A percentile compares a stretch with the other conserved stretches of the same genome.
Evolutionary conservation across 2,888 invertebrate species (phyloP).

Genomic region (Phyllotreta cruciferae): DNA sequence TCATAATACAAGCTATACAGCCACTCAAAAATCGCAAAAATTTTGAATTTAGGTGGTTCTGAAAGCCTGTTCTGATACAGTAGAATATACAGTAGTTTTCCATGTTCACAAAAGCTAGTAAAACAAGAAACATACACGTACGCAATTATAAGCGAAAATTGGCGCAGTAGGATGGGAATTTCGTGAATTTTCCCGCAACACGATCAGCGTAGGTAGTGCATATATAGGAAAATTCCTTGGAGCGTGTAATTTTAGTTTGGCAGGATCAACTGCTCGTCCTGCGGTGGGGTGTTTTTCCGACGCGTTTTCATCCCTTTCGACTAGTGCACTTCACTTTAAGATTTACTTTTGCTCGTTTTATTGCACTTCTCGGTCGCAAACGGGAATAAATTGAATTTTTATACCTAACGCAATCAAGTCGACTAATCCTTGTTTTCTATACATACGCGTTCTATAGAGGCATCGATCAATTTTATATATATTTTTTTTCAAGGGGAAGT

Average conservation of each 20-base stretch:
- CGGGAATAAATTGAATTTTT: neutral
- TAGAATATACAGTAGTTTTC: too few species aligned
- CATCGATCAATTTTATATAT: slow-evolving; percentile 28
- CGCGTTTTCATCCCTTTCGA: slow-evolving; percentile 15
- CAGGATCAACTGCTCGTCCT: slow-evolving; percentile 17
- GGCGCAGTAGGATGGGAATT: neutral
- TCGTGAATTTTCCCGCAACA: neutral
- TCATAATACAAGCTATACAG: too few species aligned
- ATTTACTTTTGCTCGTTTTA: slow-evolving; percentile 13
- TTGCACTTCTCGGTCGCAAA: slow-evolving; percentile 1
- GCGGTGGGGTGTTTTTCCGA: slow-evolving; percentile 17
- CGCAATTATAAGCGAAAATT: too few species aligned
- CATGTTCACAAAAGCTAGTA: too few species aligned
- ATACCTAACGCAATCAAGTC: too few species aligned
- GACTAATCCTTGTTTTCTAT: too few species aligned
- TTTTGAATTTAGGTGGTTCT: too few species aligned
- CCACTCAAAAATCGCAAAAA: too few species aligned
- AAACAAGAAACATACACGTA: too few species aligned
- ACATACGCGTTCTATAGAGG: too few species aligned
- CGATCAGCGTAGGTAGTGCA: neutral
- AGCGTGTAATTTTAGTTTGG: slow-evolving; percentile 30
- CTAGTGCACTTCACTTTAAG: slow-evolving; percentile 23
- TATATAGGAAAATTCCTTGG: slow-evolving; percentile 9
- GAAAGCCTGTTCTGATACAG: too few species aligned
- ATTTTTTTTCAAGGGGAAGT: slow-evolving; percentile 9